phyloP scores from a whole-genome alignment of 2,888 invertebrate genomes.

The Caenorhabditis imperialis region DNA sequence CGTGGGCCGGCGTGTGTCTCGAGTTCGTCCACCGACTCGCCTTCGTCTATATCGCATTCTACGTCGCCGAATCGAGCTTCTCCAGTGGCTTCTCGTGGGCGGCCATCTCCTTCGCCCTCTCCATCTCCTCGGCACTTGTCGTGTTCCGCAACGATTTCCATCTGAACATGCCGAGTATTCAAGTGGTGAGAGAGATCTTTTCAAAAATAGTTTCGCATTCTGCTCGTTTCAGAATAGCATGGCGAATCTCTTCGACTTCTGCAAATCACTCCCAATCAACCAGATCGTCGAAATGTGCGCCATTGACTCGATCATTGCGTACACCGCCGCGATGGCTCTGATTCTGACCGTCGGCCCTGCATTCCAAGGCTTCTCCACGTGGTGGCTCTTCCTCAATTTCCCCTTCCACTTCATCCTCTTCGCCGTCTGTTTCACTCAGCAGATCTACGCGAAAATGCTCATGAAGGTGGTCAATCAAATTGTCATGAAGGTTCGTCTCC shows the following conservation, averaged over 20 bases:
- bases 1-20: constrained; percentile 11
- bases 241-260: too few species aligned
- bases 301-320: constrained; percentile 19
- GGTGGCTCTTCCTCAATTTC: constrained; percentile 47
- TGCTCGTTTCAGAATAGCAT: constrained; percentile 28
- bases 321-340: constrained; percentile 8
- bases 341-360: constrained; percentile 37
- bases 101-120: constrained; percentile 11
- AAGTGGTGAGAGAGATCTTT: constrained; percentile 22
- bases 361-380: constrained; percentile 48
- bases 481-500: constrained; percentile 45
- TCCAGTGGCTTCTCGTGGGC: constrained; percentile 11
- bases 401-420: constrained; percentile 43
- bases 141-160: constrained; percentile 44
- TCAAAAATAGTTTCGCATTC: too few species aligned
- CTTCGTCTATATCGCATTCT: constrained; percentile 11
- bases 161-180: constrained; percentile 19
- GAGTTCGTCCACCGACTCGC: constrained; percentile 27
- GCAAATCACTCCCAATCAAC: constrained; percentile 1
- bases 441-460: constrained; percentile 42
- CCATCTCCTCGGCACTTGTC: constrained; percentile 18
- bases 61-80: constrained; percentile 12
- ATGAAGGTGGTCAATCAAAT: constrained; percentile 54
- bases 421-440: constrained; percentile 30
- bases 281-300: constrained; percentile 12